Evolutionary conservation across 2,797 vertebrate species (phyloP).

Genomic region (Vipera latastei): DNA sequence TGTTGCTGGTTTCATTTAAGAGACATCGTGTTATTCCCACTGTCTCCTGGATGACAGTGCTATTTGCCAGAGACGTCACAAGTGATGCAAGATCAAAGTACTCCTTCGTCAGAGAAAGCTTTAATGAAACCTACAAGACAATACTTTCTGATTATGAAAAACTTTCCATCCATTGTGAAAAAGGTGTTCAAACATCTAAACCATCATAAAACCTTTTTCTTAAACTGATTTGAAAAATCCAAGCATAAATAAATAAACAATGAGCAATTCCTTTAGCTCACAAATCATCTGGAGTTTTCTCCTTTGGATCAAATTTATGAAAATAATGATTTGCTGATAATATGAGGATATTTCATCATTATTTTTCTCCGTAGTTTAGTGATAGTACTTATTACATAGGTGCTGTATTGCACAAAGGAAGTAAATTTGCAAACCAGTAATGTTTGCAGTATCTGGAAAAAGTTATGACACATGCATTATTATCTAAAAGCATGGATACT

Average conservation of each 20-base stretch:
- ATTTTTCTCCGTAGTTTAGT: neutral
- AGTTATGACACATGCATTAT: neutral
- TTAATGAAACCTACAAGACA: conserved; percentile 79
- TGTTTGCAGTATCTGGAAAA: neutral
- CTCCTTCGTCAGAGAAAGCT: conserved; percentile 81
- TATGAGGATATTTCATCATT: neutral
- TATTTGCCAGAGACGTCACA: conserved; percentile 76
- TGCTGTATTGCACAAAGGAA: neutral
- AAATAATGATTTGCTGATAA: neutral
- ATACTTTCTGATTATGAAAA: neutral
- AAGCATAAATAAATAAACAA: neutral
- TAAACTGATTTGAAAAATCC: neutral
- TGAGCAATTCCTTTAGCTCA: neutral
- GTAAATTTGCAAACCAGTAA: neutral
- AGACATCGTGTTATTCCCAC: conserved; percentile 88
- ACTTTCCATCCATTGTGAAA: neutral
- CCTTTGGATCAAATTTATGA: neutral
- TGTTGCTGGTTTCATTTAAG: conserved; percentile 78
- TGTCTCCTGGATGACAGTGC: conserved; percentile 82
- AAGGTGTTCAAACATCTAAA: neutral
- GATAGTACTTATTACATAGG: neutral
- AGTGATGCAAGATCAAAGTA: conserved; percentile 90
- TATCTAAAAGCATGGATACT: neutral
- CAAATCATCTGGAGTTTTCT: neutral
- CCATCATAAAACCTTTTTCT: neutral